Evolutionary conservation across 2,797 vertebrate genomes (phyloP).

Genomic region (Microctenopoma stevenorrisi): DNA sequence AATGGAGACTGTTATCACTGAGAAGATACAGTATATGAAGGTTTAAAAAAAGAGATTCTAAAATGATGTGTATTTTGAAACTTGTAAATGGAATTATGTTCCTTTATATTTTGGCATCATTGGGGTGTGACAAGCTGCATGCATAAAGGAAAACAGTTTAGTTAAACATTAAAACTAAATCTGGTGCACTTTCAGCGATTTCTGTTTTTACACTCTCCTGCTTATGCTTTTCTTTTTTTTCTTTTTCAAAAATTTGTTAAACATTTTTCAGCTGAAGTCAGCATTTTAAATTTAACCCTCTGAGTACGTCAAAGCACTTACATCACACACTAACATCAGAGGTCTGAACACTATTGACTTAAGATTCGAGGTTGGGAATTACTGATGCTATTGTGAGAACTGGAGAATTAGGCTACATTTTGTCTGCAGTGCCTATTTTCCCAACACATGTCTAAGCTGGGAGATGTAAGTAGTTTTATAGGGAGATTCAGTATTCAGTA

Average conservation of each 20-base stretch:
- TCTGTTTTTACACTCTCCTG: constrained; percentile 32
- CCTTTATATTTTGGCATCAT: constrained; percentile 87
- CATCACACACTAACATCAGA: constrained; percentile 80
- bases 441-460: constrained; percentile 37
- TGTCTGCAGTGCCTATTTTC: constrained; percentile 40
- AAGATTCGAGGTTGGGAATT: constrained; percentile 64
- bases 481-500: constrained; percentile 31
- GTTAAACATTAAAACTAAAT: constrained; percentile 93
- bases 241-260: constrained; percentile 66
- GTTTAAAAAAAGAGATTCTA: constrained; percentile 84
- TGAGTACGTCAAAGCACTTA: constrained; percentile 97
- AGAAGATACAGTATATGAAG: constrained; percentile 89
- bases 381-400: constrained; percentile 56
- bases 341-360: constrained; percentile 76
- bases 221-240: constrained; percentile 57
- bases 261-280: constrained; percentile 88
- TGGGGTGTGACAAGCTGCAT: constrained; percentile 96
- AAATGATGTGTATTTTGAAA: constrained; percentile 96
- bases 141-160: constrained; percentile 95
- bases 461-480: constrained; percentile 42
- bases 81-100: constrained; percentile 93
- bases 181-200: constrained; percentile 88
- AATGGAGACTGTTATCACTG: constrained; percentile 90
- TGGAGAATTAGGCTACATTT: constrained; percentile 33
- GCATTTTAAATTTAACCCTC: constrained; percentile 96